Base-by-base conservation (phyloP, 1,140 invertebrate species). In the Listronotus oregonensis region DNA sequence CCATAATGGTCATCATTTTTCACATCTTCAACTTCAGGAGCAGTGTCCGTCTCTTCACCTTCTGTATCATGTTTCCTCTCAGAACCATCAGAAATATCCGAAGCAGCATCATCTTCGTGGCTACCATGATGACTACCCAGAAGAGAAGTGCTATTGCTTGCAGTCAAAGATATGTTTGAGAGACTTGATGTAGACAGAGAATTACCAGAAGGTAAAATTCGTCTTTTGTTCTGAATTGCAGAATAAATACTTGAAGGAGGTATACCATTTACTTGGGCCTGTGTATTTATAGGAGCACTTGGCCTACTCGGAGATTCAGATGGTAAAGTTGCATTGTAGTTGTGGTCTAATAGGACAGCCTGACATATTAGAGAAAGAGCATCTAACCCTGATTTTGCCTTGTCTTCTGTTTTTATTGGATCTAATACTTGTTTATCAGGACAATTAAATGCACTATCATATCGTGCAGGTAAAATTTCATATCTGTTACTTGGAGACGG, bases 11-110 rank as follows among this genome's bases (percentile, higher is more conserved):
- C 77, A 9, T 73, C 76, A 31, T 78, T 75, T 46, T 73, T 78
- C 3, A 84, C 69, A 72, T 90, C 91, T 70, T 92, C 91, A 1
- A 89, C 91, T 78, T 93, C 91, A 0, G 91, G 89, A 0, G 92
- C 92, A 0, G 92, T 94, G 80, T 93, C 92, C 0, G 92, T 95
- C 78, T 93, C 92, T 74, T 93, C 92, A 0, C 90, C 91, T 70
- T 90, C 87, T 0, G 85, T 86, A 64, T 88, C 87, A 0, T 78
- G 81, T 62, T 84, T 82, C 31, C 84, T 75, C 21, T 83, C 84
- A 10, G 73, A 75, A 4, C 76, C 71, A 64, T 85, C 84, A 59
- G 86, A 88, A 17, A 88, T 86, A n/a, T 83, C 85, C 62, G 87
- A 88, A 12, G 83, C 84, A 14, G 86, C 86, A 73, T 87, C 86